Evolutionary conservation across 1,140 invertebrate genomes (phyloP), one percentile per base, ranked within the genome.

Genomic region (Mactra quadrangularis): DNA sequence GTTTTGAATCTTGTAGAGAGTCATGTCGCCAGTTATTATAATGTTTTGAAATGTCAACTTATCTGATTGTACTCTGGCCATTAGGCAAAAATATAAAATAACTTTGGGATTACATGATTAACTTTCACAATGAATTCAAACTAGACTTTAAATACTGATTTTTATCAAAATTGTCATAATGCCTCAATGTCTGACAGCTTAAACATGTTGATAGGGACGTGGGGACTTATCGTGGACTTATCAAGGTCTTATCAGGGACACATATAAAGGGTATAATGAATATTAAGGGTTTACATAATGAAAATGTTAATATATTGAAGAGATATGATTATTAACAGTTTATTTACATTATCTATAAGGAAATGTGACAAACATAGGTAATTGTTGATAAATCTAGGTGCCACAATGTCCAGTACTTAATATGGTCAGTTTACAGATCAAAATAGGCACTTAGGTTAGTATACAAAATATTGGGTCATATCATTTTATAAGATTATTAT

Each of bases 91-190:
- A 41, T 41, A 41, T 41, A 15, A 41, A 41, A 41, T 41, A 15
- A 41, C 38, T 7, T 41, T 15, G 15, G 38, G 38, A 7, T 41
- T 41, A 41, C 38, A 41, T 41, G 6, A 6, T 7, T 66, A 35
- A 17, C 62, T 27, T 45, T 66, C n/a, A 68, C 45, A 68, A 68
- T 68, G 64, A 22, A 68, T 31, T 68, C 2, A 68, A 68, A 68
- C 47, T 27, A 68, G 45, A 50, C 19, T 68, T 52, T 19, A 15
- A n/a, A n/a, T 6, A 41, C 64, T 52, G 64, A 68, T 68, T 29
- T n/a, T 68, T 50, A 68, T 68, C 45, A 17, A 35, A 33, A 41
- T 41, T 41, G 38, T 7, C 6, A 41, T 41, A 41, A 41, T 41
- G 38, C 38, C 38, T 7, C 15, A 15, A 6, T 41, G 38, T 41